These are phyloP conservation scores for Loriculus beryllinus DNA, from an alignment of 2,797 vertebrate species.

Conservation along the genomic window DNA sequence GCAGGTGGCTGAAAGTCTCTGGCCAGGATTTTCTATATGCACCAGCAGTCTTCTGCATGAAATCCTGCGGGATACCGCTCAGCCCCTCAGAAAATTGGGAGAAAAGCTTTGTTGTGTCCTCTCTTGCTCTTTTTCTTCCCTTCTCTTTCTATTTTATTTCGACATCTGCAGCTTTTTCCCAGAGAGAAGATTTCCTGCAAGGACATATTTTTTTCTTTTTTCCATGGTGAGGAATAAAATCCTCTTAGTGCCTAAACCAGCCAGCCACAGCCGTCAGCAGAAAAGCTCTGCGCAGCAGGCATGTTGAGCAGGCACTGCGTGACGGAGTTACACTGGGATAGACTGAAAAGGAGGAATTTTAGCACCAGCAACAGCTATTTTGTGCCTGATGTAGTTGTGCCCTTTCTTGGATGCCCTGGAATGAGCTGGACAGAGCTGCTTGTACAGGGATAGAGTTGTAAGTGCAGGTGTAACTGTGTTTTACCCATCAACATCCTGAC, in stretches of 20 bases:
- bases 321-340: background rate
- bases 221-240: conserved; percentile 11
- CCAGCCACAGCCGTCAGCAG: background rate
- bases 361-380: background rate
- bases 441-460: background rate
- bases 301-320: background rate
- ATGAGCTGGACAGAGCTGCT: background rate
- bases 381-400: background rate
- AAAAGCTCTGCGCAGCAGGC: background rate
- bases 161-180: background rate
- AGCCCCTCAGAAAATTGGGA: background rate
- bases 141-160: background rate
- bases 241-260: background rate
- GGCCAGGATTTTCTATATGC: background rate
- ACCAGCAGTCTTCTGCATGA: fast-evolving
- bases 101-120: background rate
- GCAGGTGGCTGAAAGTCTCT: background rate
- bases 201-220: background rate
- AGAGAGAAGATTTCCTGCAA: background rate
- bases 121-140: background rate
- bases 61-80: background rate
- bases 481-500: background rate
- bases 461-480: background rate
- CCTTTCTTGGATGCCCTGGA: background rate
- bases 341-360: background rate